Conservation (phyloP, 2,113 vertebrate genomes). For the Pholis gunnellus region DNA sequence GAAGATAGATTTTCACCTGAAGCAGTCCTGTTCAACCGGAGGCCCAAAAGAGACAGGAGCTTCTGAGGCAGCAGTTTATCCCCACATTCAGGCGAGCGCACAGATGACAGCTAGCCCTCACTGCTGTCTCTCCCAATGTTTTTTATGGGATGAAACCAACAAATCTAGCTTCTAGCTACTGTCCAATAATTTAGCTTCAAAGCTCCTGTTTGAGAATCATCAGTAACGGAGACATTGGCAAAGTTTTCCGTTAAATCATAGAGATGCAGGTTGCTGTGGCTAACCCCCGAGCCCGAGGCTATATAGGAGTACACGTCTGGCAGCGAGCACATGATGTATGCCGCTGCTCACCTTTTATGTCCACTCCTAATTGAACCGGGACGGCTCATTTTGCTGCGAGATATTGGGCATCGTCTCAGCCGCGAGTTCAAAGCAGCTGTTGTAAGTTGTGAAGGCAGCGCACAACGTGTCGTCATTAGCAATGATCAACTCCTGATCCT, state of each 20-base stretch:
- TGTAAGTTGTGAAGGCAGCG: constrained; percentile 22
- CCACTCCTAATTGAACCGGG: constrained; percentile 20
- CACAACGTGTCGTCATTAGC: constrained; percentile 31
- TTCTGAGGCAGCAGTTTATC: constrained; percentile 81
- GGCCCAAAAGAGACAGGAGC: constrained; percentile 75
- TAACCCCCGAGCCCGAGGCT: constrained; percentile 35
- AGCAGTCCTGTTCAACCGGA: constrained; percentile 68
- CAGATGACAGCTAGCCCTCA: constrained; percentile 67
- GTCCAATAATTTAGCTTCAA: constrained; percentile 67
- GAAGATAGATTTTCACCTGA: constrained; percentile 72
- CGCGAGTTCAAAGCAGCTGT: constrained; percentile 35
- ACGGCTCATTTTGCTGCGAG: constrained; percentile 36
- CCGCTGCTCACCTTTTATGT: constrained; percentile 56
- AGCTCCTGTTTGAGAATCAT: constrained; percentile 46
- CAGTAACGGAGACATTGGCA: constrained; percentile 16
- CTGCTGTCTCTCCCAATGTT: constrained; percentile 44
- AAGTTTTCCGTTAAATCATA: constrained; percentile 44
- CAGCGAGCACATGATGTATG: constrained; percentile 24
- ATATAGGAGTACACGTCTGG: constrained; percentile 20
- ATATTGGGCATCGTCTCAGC: constrained; percentile 24
- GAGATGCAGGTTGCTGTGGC: constrained; percentile 47
- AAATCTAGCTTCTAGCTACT: constrained; percentile 71
- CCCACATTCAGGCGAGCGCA: constrained; percentile 29
- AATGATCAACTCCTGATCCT: constrained; percentile 11
- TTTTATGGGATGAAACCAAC: constrained; percentile 62